phyloP scores from a whole-genome alignment of 2,113 vertebrate species.

The Mastomys coucha region DNA sequence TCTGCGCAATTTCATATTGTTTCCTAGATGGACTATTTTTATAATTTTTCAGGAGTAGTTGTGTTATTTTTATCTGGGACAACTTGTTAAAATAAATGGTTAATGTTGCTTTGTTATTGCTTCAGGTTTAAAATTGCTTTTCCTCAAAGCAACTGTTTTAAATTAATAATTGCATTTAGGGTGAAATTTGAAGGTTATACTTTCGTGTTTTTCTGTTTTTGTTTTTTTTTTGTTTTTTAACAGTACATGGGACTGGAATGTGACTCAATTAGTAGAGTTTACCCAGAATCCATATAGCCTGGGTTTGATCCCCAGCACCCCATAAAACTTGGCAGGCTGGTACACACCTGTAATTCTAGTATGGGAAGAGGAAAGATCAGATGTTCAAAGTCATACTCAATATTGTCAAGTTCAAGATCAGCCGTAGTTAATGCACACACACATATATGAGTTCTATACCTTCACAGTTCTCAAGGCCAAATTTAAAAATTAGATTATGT shows the following conservation, averaged over 20 bases:
- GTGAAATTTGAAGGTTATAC: conserved; percentile 45
- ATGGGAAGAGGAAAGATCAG: background rate
- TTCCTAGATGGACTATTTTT: conserved; percentile 54
- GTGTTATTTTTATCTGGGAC: conserved; percentile 53
- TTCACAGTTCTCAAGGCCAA: conserved; percentile 28
- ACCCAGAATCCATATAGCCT: background rate
- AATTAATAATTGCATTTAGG: conserved; percentile 51
- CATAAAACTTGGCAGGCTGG: background rate
- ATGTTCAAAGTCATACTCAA: background rate
- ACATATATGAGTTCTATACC: background rate
- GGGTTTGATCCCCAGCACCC: background rate
- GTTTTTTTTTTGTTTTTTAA: conserved; percentile 35
- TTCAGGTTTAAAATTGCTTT: conserved; percentile 65
- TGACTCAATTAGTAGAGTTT: background rate
- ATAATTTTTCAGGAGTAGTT: conserved; percentile 45
- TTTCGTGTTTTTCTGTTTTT: conserved; percentile 24
- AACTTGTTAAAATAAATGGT: conserved; percentile 67
- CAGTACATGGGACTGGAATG: background rate
- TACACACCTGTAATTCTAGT: background rate
- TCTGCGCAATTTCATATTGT: conserved; percentile 54
- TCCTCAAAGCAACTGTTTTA: conserved; percentile 47
- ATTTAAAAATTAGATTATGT: conserved; percentile 33
- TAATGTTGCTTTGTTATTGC: conserved; percentile 15
- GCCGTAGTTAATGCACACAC: background rate
- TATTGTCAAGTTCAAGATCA: background rate